Evolutionary conservation across 2,797 vertebrate genomes (phyloP), one percentile per base, ranked within the genome.

Genomic region (Xerus rutilus): DNA sequence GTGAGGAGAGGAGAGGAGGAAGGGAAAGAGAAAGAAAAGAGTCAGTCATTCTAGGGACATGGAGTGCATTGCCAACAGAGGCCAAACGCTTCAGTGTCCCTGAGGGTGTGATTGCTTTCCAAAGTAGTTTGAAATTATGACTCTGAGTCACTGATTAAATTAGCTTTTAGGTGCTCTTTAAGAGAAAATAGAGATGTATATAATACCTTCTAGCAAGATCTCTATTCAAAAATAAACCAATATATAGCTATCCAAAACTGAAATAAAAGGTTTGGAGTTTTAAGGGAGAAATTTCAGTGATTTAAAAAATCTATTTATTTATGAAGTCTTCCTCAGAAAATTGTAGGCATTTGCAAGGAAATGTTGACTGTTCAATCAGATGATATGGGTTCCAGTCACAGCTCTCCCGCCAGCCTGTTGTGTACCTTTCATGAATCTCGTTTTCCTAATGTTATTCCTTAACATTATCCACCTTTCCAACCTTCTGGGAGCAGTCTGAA

Each of bases 71-170:
- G 28, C 81, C 62, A 73, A 9, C 70, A 59, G 62, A 74, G 78
- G 54, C 43, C 47, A 57, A 65, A 86, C 10, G 12, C 59, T 52
- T 73, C n/a, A 4, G 35, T 35, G 14, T 86, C 81, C 95, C 84
- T 7, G 6, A 77, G 39, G 89, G 89, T 17, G 13, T 79, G 90
- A 57, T 64, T 72, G 54, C 52, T 91, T 96, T 79, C 78, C 69
- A 79, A 65, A 84, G 35, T 74, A 77, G 76, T 64, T 89, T 43
- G 72, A 59, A 89, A 67, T 89, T 89, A 95, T 32, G 39, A 49
- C 39, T 92, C 74, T 94, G 87, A 90, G 15, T 95, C 96, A 94
- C 49, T 84, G 67, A 70, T 72, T 93, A 73, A 94, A 93, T 95
- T 89, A 84, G 52, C 90, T 89, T 90, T 92, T 67, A 69, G 87